Evolutionary conservation across 2,888 invertebrate genomes (phyloP).

Genomic region (Ectemnius continuus): DNA sequence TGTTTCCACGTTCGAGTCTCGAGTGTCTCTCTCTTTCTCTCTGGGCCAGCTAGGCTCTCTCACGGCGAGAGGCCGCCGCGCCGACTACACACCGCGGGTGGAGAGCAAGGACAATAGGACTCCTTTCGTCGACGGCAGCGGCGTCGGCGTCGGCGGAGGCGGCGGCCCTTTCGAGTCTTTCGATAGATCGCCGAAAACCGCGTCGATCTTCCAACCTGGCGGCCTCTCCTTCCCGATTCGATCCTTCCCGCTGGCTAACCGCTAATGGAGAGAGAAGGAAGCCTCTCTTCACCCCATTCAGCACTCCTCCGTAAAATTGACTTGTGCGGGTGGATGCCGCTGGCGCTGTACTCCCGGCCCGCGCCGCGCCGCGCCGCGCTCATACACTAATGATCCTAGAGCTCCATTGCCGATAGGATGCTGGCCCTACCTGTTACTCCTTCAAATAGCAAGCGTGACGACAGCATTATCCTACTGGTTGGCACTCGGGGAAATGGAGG

Average conservation of each 20-base stretch:
- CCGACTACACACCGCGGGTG: constrained; percentile 40
- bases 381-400: too few species aligned
- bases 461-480: constrained; percentile 1
- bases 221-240: constrained; percentile 40
- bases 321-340: background rate
- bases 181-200: constrained; percentile 30
- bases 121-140: constrained; percentile 32
- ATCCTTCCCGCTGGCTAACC: background rate
- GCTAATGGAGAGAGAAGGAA: constrained; percentile 1
- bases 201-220: constrained; percentile 31
- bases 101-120: constrained; percentile 55
- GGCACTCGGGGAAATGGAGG: background rate
- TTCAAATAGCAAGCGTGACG: constrained; percentile 2
- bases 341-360: background rate
- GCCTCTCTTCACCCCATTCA: background rate
- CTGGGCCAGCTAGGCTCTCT: too few species aligned
- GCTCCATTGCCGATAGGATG: background rate
- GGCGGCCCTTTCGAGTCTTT: constrained; percentile 48
- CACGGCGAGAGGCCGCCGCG: constrained; percentile 44
- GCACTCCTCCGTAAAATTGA: background rate
- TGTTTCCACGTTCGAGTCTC: constrained; percentile 76
- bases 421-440: background rate
- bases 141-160: constrained; percentile 48
- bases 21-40: constrained; percentile 31
- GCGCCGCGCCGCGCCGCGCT: too few species aligned